Conservation (phyloP, 1,140 invertebrate genomes). For the Pogonus chalceus region DNA sequence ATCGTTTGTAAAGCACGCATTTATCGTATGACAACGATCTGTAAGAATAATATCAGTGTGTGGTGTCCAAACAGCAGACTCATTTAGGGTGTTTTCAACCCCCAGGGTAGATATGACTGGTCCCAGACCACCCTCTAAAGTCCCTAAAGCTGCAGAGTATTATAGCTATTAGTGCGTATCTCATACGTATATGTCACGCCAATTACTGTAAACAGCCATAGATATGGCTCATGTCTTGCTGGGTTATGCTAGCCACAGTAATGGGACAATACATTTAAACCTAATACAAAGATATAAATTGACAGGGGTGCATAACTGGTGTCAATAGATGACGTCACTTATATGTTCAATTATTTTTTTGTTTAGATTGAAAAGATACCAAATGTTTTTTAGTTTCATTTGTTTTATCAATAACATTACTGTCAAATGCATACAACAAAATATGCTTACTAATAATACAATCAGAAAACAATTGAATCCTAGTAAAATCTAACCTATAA, state of each 20-base stretch:
- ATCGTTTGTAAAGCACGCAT: not conserved
- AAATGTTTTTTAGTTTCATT: too few relatives aligned
- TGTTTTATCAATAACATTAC: too few relatives aligned
- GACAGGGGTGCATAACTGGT: not conserved
- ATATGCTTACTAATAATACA: too few relatives aligned
- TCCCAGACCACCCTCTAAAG: not conserved
- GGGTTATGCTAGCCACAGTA: not conserved
- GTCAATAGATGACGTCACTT: not conserved
- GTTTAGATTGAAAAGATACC: too few relatives aligned
- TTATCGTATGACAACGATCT: not conserved
- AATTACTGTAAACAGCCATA: constrained; percentile 1
- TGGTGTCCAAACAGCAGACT: not conserved
- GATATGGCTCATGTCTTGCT: not conserved
- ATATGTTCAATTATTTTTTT: too few relatives aligned
- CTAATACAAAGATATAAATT: not conserved
- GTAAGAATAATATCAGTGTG: not conserved
- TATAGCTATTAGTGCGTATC: constrained; percentile 5
- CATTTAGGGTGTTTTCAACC: not conserved
- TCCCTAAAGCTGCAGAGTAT: too few relatives aligned
- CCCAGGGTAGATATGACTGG: not conserved
- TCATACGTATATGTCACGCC: not conserved
- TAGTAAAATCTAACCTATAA: too few relatives aligned
- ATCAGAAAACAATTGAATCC: too few relatives aligned
- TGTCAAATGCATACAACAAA: too few relatives aligned
- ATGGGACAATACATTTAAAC: not conserved